Evolutionary conservation across 2,113 vertebrate genomes (phyloP).

Genomic region (Garra rufa): DNA sequence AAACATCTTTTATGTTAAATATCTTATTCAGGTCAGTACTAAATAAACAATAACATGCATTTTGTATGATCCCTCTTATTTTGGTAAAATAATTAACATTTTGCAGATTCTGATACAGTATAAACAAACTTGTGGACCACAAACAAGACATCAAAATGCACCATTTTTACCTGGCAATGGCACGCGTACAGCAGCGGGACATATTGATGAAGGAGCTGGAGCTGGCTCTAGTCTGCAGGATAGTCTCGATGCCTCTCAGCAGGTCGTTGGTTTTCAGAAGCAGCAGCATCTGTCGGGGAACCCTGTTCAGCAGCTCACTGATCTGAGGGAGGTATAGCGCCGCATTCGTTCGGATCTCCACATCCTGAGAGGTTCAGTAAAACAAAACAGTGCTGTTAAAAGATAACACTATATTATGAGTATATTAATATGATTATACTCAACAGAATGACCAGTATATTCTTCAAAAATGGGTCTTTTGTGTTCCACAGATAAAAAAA

Average conservation of each 20-base stretch:
- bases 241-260: constrained; percentile 89
- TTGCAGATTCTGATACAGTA: too few relatives aligned
- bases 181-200: constrained; percentile 92
- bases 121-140: too few relatives aligned
- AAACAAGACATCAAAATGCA: background rate
- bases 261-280: constrained; percentile 97
- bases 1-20: too few relatives aligned
- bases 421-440: background rate
- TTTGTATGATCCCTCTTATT: too few relatives aligned
- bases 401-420: background rate
- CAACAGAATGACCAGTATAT: background rate
- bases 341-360: constrained; percentile 88
- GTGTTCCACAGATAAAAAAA: background rate
- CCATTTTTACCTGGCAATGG: constrained; percentile 79
- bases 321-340: constrained; percentile 92
- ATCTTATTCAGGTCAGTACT: too few relatives aligned
- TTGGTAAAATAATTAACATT: too few relatives aligned
- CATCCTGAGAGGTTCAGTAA: constrained; percentile 73
- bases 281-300: constrained; percentile 95
- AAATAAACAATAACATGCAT: too few relatives aligned
- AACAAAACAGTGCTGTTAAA: background rate
- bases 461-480: background rate
- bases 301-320: constrained; percentile 87
- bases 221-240: constrained; percentile 84
- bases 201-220: constrained; percentile 97